A percentile compares a stretch with the other conserved stretches of the same genome.
These are phyloP conservation scores for Antigone vipio DNA, from an alignment of 2,113 vertebrate species.

Conservation along the genomic window DNA sequence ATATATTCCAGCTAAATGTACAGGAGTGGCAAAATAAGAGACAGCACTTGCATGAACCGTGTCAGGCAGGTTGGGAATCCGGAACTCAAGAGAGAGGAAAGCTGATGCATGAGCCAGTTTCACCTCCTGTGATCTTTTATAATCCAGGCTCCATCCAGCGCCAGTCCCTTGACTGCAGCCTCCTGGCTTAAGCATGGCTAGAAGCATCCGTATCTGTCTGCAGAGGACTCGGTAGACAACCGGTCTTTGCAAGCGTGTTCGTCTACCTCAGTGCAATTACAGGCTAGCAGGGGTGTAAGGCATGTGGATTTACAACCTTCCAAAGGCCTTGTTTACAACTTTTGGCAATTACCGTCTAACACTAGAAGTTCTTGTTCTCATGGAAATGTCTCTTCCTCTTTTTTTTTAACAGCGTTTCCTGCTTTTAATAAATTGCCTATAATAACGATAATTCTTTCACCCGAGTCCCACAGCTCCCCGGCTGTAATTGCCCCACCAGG, in stretches of 20 bases:
- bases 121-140: neutral
- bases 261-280: neutral
- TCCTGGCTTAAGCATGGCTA: neutral
- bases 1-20: neutral
- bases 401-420: conserved; percentile 10
- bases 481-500: neutral
- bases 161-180: neutral
- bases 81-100: neutral
- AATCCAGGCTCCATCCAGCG: neutral
- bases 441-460: neutral
- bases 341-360: conserved; percentile 27
- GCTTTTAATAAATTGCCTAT: conserved; percentile 33
- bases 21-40: conserved; percentile 39
- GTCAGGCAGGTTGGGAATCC: neutral
- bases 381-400: conserved; percentile 28
- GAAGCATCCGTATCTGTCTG: neutral
- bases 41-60: neutral
- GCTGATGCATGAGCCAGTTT: neutral
- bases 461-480: rapidly evolving
- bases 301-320: conserved; percentile 44
- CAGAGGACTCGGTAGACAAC: neutral
- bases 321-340: conserved; percentile 26
- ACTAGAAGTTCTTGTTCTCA: conserved; percentile 16
- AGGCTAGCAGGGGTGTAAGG: neutral
- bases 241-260: rapidly evolving